phyloP scores from a whole-genome alignment of 1,140 invertebrate genomes.

The Phocides pigmalion region DNA sequence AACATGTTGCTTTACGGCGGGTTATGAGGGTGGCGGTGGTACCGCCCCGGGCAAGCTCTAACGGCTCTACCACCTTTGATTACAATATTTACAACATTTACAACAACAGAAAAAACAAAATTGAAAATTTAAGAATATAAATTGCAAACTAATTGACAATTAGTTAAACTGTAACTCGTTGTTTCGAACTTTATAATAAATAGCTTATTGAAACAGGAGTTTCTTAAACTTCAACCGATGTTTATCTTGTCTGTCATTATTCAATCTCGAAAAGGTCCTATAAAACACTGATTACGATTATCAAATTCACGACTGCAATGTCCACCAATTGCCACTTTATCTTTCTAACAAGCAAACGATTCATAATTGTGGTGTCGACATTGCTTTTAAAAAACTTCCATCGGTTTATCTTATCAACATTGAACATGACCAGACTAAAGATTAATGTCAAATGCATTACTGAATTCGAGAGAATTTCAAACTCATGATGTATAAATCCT shows the following conservation, averaged over 20 bases:
- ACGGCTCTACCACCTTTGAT: too few species aligned
- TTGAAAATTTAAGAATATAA: not conserved
- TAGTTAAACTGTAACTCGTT: not conserved
- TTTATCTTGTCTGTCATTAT: conserved; percentile 45
- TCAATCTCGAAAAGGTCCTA: conserved; percentile 40
- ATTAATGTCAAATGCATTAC: too few species aligned
- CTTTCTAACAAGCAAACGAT: not conserved
- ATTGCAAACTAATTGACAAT: not conserved
- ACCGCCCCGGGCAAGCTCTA: too few species aligned
- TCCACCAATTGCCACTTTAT: conserved; percentile 12
- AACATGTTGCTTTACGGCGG: too few species aligned
- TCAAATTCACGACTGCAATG: conserved; percentile 6
- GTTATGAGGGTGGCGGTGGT: too few species aligned
- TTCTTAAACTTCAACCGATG: conserved; percentile 8
- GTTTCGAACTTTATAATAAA: conserved; percentile 7
- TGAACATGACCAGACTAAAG: too few species aligned
- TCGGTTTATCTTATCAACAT: too few species aligned
- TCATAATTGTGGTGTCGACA: conserved; percentile 12
- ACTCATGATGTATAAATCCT: too few species aligned
- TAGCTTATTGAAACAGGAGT: not conserved
- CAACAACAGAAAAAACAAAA: too few species aligned
- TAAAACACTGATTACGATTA: conserved; percentile 27
- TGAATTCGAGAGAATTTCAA: too few species aligned
- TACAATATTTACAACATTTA: too few species aligned
- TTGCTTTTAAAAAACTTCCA: conserved; percentile 1